These are phyloP conservation scores for Ifrita kowaldi DNA, from an alignment of 2,113 vertebrate species.

Conservation along the genomic window DNA sequence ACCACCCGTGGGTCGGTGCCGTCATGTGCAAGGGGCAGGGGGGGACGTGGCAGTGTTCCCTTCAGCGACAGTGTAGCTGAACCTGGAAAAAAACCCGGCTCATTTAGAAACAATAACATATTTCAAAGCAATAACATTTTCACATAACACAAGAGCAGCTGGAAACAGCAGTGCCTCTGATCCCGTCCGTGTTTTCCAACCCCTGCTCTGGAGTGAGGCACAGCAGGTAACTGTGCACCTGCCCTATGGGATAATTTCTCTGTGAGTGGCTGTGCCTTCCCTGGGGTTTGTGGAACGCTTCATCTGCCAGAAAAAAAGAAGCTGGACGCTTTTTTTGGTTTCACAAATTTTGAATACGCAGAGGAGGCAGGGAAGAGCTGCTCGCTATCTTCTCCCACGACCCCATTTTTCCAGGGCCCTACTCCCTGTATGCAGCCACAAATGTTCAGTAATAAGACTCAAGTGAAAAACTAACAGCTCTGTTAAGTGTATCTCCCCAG, in stretches of 20 bases:
- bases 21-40: background rate
- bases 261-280: background rate
- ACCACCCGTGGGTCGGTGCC: background rate
- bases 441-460: background rate
- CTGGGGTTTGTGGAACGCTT: accelerated
- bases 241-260: background rate
- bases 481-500: background rate
- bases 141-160: background rate
- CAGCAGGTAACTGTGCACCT: background rate
- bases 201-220: background rate
- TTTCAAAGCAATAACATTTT: background rate
- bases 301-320: background rate
- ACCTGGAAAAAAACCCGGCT: accelerated
- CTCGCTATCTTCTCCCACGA: background rate
- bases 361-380: background rate
- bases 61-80: background rate
- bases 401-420: background rate
- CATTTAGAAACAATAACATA: background rate
- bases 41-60: accelerated
- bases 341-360: background rate
- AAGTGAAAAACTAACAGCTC: background rate
- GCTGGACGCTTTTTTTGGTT: background rate
- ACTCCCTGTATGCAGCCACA: background rate
- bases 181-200: background rate
- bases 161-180: background rate